phyloP scores from a whole-genome alignment of 2,888 invertebrate genomes.

The Plebejus anna region DNA sequence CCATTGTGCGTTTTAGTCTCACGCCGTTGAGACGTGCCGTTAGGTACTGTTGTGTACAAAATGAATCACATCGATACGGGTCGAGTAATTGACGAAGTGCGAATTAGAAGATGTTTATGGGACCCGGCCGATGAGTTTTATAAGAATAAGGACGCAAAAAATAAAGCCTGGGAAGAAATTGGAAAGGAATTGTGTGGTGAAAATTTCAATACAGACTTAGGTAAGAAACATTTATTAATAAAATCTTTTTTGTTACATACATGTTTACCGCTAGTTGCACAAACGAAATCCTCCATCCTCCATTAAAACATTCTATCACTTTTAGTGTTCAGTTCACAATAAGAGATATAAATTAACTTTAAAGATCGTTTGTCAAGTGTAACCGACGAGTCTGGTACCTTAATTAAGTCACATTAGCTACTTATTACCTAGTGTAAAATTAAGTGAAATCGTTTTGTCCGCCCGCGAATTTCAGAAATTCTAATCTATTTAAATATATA shows the following conservation, averaged over 20 bases:
- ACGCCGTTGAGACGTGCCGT: slow-evolving; percentile 27
- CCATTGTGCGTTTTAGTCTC: slow-evolving; percentile 29
- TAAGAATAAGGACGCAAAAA: slow-evolving; percentile 21
- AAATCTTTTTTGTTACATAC: slow-evolving; percentile 30
- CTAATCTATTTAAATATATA: background rate
- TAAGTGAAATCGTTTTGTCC: background rate
- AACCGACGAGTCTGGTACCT: background rate
- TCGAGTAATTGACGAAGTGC: slow-evolving; percentile 29
- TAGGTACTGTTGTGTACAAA: slow-evolving; percentile 29
- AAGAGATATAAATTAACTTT: slow-evolving; percentile 4
- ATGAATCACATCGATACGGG: slow-evolving; percentile 29
- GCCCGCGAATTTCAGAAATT: slow-evolving; percentile 1
- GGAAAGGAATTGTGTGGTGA: slow-evolving; percentile 16
- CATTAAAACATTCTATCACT: slow-evolving; percentile 29
- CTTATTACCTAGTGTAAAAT: slow-evolving; percentile 23
- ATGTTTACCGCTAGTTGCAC: slow-evolving; percentile 28
- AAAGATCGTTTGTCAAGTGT: slow-evolving; percentile 7
- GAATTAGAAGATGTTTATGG: slow-evolving; percentile 25
- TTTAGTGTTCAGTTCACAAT: slow-evolving; percentile 21
- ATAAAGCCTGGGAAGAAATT: slow-evolving; percentile 28
- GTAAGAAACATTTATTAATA: slow-evolving; percentile 31
- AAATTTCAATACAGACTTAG: slow-evolving; percentile 29
- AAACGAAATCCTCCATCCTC: slow-evolving; percentile 25
- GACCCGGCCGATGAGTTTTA: slow-evolving; percentile 24
- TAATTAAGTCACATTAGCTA: no score